Evolutionary conservation across 2,888 invertebrate species (phyloP), one percentile per base, ranked within the genome.

Genomic region (Scrobipalpa costella): DNA sequence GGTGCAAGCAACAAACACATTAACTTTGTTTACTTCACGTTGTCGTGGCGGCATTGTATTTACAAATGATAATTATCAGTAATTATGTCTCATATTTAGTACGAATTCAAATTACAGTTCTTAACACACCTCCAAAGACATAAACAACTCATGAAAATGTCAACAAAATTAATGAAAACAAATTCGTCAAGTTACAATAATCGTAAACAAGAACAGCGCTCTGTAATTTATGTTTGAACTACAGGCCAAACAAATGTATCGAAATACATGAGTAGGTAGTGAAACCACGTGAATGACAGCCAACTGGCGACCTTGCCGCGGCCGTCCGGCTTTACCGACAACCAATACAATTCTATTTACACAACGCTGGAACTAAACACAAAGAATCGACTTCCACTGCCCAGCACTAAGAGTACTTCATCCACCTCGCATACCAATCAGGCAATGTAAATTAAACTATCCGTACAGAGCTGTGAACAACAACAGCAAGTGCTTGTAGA

Each of bases 271-370:
- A 44, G 59, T 15, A 34, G 55, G 13, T 44, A 59, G 63, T 60
- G 61, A 66, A 67, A 59, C 69, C 71, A 76, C 72, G 74, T 76
- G 77, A 80, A 73, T 76, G 79, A 79, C 76, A 76, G 73, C 71
- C 65, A 67, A 59, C 44, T 21, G 69, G 63, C 78, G 80, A 75
- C 82, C 83, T 84, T 83, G 83, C 71, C 73, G 66, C 70, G 76
- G 75, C 77, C 77, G 77, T 74, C 73, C 71, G 69, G 38, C 49
- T 49, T 17, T 7, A 61, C 33, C 44, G 27, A 61, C 49, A 34
- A 50, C 15, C 9, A 67, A 69, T 73, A 17, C 27, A 40, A 59
- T 59, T 44, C 59, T 21, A 44, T n/a, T 13, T 59, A 15, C 17
- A 13, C 27, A 0, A 11, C n/a, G 19, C 19, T 21, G 38, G 17